Evolutionary conservation across 1,140 invertebrate species (phyloP).

Genomic region (Gryllus bimaculatus): DNA sequence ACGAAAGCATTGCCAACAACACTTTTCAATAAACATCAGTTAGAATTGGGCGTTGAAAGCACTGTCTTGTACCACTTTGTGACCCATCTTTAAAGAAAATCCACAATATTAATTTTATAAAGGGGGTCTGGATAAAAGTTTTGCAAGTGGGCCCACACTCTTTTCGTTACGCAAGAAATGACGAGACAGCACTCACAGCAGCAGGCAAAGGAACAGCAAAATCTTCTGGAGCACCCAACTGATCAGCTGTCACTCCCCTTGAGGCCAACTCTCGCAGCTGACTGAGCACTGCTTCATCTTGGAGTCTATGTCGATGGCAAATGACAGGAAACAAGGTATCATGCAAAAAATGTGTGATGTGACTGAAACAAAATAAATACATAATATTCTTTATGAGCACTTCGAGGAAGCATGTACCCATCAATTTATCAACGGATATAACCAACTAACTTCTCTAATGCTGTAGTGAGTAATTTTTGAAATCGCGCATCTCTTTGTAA

Average conservation of each 20-base stretch:
- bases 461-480: constrained; percentile 29
- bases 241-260: constrained; percentile 27
- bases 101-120: background rate
- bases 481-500: constrained; percentile 31
- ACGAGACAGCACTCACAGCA: constrained; percentile 27
- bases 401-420: background rate
- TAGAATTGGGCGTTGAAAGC: too few species aligned
- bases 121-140: background rate
- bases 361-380: constrained; percentile 15
- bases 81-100: too few species aligned
- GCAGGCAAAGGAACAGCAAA: constrained; percentile 28
- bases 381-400: background rate
- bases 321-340: constrained; percentile 28
- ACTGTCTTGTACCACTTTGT: too few species aligned
- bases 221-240: constrained; percentile 28
- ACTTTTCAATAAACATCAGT: too few species aligned
- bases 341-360: constrained; percentile 29
- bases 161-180: too few species aligned
- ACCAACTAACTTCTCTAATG: constrained; percentile 27
- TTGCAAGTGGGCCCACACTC: too few species aligned
- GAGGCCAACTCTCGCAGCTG: constrained; percentile 27
- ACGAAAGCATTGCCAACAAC: too few species aligned
- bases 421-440: background rate
- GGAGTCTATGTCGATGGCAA: constrained; percentile 21
- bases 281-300: constrained; percentile 26